A percentile compares a stretch with the other conserved stretches of the same genome.
Evolutionary conservation across 2,888 invertebrate genomes (phyloP).

Genomic region (Amphimallon solstitiale): DNA sequence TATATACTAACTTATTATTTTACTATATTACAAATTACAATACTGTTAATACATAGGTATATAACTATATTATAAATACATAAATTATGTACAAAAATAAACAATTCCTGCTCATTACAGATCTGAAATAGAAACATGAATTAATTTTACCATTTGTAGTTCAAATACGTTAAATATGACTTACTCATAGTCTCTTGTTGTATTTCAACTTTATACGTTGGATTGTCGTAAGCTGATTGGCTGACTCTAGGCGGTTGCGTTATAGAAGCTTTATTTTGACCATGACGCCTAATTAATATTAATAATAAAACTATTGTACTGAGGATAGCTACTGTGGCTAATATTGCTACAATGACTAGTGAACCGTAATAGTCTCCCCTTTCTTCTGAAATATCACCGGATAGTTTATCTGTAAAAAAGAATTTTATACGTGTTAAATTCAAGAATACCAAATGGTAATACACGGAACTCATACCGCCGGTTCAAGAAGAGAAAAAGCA

Average conservation of each 20-base stretch:
- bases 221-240: conserved; percentile 92
- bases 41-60: conserved; percentile 46
- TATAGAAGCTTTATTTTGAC: conserved; percentile 79
- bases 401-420: conserved; percentile 59
- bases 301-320: conserved; percentile 82
- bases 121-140: conserved; percentile 38
- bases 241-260: conserved; percentile 81
- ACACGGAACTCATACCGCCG: too few relatives aligned
- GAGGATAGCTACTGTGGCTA: conserved; percentile 86
- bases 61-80: conserved; percentile 39
- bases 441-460: too few relatives aligned
- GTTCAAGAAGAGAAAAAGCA: too few relatives aligned
- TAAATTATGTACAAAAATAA: conserved; percentile 44
- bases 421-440: conserved; percentile 2
- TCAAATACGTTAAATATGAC: conserved; percentile 38
- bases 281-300: conserved; percentile 79
- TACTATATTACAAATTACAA: conserved; percentile 50
- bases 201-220: conserved; percentile 92
- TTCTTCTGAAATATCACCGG: conserved; percentile 66
- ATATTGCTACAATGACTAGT: conserved; percentile 86
- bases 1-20: conserved; percentile 42
- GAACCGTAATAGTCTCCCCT: conserved; percentile 88
- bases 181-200: conserved; percentile 93
- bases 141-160: not conserved
- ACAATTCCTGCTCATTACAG: conserved; percentile 33